A percentile compares a stretch with the other conserved stretches of the same genome.
Evolutionary conservation across 2,888 invertebrate genomes (phyloP).

Genomic region (Nomada lathburiana): DNA sequence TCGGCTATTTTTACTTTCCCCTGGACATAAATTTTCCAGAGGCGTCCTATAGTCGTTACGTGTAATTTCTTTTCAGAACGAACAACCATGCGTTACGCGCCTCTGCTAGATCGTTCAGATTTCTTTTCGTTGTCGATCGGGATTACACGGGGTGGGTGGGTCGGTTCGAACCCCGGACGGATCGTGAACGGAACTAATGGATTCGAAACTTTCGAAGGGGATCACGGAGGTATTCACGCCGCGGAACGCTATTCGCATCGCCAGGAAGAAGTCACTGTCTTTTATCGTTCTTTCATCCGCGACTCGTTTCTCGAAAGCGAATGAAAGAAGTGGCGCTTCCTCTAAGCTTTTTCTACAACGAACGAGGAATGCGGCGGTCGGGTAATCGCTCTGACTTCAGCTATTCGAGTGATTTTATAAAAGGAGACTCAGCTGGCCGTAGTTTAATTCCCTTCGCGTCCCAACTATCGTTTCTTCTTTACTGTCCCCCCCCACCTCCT

Average conservation of each 20-base stretch:
- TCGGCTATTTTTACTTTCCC: constrained; percentile 49
- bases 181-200: constrained; percentile 73
- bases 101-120: not conserved
- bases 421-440: not conserved
- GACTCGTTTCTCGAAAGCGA: constrained; percentile 45
- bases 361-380: constrained; percentile 41
- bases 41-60: constrained; percentile 11
- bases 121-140: constrained; percentile 20
- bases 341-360: constrained; percentile 42
- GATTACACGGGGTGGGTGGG: constrained; percentile 53
- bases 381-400: constrained; percentile 37
- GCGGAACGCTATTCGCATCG: constrained; percentile 43
- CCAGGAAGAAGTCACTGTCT: constrained; percentile 33
- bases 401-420: constrained; percentile 54
- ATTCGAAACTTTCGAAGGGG: constrained; percentile 68
- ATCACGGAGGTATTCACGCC: not conserved
- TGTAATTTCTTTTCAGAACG: constrained; percentile 10
- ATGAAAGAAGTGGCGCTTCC: constrained; percentile 57
- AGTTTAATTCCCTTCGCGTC: constrained; percentile 9
- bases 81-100: constrained; percentile 3
- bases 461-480: not conserved
- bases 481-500: not conserved
- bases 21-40: constrained; percentile 31
- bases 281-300: constrained; percentile 45
- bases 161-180: constrained; percentile 49